A percentile compares a stretch with the other conserved stretches of the same genome.
These are phyloP conservation scores for Propithecus perrieri DNA, from an alignment of 2,797 vertebrate genomes.

Conservation along the genomic window DNA sequence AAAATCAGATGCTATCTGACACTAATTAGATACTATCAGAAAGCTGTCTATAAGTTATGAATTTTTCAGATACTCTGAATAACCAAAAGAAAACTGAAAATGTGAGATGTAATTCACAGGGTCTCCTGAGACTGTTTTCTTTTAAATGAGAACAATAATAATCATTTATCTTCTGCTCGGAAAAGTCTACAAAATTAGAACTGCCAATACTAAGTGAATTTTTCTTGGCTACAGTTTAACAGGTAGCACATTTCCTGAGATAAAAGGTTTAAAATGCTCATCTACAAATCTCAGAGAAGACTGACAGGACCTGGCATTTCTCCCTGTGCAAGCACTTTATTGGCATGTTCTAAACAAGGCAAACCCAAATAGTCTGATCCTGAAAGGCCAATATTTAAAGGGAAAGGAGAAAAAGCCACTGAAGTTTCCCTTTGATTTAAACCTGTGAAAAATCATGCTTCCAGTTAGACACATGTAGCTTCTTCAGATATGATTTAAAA, in stretches of 20 bases:
- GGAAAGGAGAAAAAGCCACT: background rate
- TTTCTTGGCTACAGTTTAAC: constrained; percentile 39
- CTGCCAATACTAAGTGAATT: background rate
- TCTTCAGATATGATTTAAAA: constrained; percentile 33
- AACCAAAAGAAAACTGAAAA: constrained; percentile 36
- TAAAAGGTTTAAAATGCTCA: constrained; percentile 46
- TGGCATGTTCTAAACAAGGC: background rate
- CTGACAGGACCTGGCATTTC: background rate
- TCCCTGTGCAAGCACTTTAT: background rate
- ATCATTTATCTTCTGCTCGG: background rate
- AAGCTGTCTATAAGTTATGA: background rate
- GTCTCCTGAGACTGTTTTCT: background rate
- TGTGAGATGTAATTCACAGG: background rate
- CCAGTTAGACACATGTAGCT: background rate
- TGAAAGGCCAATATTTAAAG: background rate
- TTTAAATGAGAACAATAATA: background rate
- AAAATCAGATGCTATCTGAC: background rate
- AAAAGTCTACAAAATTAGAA: constrained; percentile 24
- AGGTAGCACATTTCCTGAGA: constrained; percentile 22
- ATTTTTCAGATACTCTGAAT: constrained; percentile 24
- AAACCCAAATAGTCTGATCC: background rate
- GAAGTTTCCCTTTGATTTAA: background rate
- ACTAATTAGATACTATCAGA: constrained; percentile 9
- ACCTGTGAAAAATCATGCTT: background rate
- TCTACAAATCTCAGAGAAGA: constrained; percentile 41